phyloP scores from a whole-genome alignment of 2,888 invertebrate species.

The Aphidius colemani region DNA sequence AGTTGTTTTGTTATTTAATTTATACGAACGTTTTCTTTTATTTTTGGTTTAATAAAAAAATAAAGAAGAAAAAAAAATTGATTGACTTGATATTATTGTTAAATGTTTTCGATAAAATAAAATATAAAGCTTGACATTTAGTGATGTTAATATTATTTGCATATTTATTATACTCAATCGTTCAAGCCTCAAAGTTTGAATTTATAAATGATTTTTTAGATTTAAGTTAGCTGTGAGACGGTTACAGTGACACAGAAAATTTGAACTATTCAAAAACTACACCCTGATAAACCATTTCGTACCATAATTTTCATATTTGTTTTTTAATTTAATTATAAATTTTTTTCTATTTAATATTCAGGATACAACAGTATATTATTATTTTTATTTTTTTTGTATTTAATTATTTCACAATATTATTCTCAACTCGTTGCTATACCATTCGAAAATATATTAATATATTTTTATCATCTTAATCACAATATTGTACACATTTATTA shows the following conservation, averaged over 20 bases:
- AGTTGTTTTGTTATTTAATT: too few relatives aligned
- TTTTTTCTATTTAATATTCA: not conserved
- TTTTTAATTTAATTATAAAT: conserved; percentile 2
- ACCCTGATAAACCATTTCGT: conserved; percentile 30
- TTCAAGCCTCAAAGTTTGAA: too few relatives aligned
- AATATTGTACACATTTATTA: conserved; percentile 17
- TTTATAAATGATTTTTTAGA: not conserved
- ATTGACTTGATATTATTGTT: too few relatives aligned
- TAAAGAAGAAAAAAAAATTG: not conserved
- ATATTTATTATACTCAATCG: too few relatives aligned
- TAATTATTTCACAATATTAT: not conserved
- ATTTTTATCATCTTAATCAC: conserved; percentile 27
- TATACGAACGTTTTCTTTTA: not conserved
- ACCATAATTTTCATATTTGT: conserved; percentile 12
- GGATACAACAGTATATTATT: not conserved
- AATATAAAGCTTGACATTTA: too few relatives aligned
- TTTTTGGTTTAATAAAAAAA: not conserved
- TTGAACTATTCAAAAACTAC: conserved; percentile 23
- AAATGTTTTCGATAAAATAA: too few relatives aligned
- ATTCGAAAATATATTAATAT: conserved; percentile 37
- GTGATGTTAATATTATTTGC: too few relatives aligned
- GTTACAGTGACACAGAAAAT: conserved; percentile 13
- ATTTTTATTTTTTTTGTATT: conserved; percentile 11
- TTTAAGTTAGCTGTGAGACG: conserved; percentile 6
- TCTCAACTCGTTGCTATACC: conserved; percentile 26